Evolutionary conservation across 2,888 invertebrate species (phyloP), one percentile per base, ranked within the genome.

Genomic region (Gastracanthus pulcherrimus): DNA sequence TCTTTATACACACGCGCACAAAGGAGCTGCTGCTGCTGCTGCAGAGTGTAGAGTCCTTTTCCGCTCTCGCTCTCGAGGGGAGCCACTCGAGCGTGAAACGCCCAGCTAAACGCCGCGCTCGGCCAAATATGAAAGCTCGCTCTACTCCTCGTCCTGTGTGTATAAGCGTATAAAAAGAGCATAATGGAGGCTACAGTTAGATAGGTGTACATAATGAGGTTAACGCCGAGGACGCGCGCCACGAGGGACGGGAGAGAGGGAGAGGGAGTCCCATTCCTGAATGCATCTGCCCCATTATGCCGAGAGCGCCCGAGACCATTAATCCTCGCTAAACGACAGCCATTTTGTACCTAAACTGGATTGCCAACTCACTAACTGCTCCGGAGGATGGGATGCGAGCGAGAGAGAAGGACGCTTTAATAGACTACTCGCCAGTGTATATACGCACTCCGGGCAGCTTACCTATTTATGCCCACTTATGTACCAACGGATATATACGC

Each of bases 341-440:
- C 91, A 91, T 91, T 91, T 91, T 91, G 91, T 91, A 91, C 90
- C 91, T 90, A 90, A 91, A 91, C 91, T 91, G 91, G 91, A 91
- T 91, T 91, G 91, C 90, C 90, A 89, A 90, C 89, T 91, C 91
- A 90, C 91, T 77, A 74, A 80, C 79, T 72, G 76, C 58, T 29
- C 60, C 11, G 69, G 62, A 41, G 78, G 38, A 26, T 51, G 64
- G 55, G 23, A 34, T 1, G 58, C 13, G 41, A 58, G 13, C 34
- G 58, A 38, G 62, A 41, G 80, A 36, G 72, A 16, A 67, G 48
- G n/a, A 26, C 31, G 19, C 72, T 77, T 81, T 77, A 77, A 81
- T 77, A 77, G 81, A 81, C 76, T 80, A n/a, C 55, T 29, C 58
- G 45, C 45, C 23, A 38, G 45, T 34, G 31, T 13, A 23, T n/a